Conservation (phyloP, 2,888 invertebrate species). For the Zeuzera pyrina region DNA sequence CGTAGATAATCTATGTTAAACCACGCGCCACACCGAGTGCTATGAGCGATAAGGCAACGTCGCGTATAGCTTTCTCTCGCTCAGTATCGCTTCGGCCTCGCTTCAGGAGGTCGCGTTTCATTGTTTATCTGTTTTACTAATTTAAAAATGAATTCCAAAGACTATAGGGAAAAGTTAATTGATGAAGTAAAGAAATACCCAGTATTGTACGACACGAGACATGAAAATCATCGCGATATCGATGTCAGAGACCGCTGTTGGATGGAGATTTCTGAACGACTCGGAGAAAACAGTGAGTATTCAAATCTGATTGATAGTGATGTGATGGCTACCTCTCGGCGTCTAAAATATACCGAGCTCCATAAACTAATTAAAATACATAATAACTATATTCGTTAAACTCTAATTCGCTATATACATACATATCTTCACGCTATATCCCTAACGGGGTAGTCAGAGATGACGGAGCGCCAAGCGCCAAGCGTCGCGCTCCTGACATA, state of each 20-base stretch:
- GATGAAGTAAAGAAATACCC: constrained; percentile 60
- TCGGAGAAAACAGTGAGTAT: constrained; percentile 53
- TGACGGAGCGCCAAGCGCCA: too few relatives aligned
- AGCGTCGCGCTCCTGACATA: too few relatives aligned
- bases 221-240: constrained; percentile 57
- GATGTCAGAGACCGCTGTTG: constrained; percentile 60
- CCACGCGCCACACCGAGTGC: constrained; percentile 44
- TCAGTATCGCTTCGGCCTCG: constrained; percentile 51
- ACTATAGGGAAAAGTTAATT: constrained; percentile 49
- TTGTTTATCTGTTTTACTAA: too few relatives aligned
- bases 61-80: constrained; percentile 41
- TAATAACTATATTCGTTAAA: too few relatives aligned
- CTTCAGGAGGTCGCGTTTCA: constrained; percentile 36
- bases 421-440: too few relatives aligned
- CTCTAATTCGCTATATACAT: too few relatives aligned
- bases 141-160: constrained; percentile 27
- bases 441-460: too few relatives aligned
- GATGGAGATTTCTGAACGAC: constrained; percentile 51
- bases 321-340: too few relatives aligned
- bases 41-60: constrained; percentile 35
- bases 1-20: constrained; percentile 23
- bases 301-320: too few relatives aligned
- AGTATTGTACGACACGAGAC: constrained; percentile 56
- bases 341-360: too few relatives aligned
- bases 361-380: too few relatives aligned